Percentiles rank a stretch among this genome's conserved stretches.
These are phyloP conservation scores for Philhelius pedissequus DNA, from an alignment of 2,888 invertebrate genomes.

Conservation along the genomic window DNA sequence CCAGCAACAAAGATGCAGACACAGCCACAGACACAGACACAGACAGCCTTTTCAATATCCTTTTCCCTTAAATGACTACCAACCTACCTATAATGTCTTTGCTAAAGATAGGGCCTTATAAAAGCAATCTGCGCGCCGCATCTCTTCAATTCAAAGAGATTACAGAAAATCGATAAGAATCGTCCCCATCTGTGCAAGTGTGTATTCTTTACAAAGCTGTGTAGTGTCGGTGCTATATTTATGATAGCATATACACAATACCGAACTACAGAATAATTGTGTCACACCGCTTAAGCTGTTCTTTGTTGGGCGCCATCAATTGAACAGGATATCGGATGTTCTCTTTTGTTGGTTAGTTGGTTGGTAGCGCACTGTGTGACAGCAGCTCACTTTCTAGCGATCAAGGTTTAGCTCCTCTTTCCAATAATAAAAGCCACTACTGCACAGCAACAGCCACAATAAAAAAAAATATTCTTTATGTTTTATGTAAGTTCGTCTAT, in stretches of 20 bases:
- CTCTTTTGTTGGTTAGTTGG: slow-evolving; percentile 44
- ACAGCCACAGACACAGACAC: background rate
- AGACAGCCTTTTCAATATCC: slow-evolving; percentile 5
- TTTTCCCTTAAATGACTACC: background rate
- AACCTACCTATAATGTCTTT: background rate
- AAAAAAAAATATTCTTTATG: background rate
- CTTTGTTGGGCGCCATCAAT: slow-evolving; percentile 54
- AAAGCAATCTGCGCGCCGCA: slow-evolving; percentile 27
- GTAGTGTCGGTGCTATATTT: background rate
- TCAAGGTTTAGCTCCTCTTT: slow-evolving; percentile 30
- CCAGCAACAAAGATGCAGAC: background rate
- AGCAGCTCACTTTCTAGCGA: slow-evolving; percentile 42
- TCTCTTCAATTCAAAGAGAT: background rate
- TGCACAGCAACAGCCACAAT: background rate
- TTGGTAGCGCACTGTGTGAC: slow-evolving; percentile 27
- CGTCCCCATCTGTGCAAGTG: background rate
- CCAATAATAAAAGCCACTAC: slow-evolving; percentile 8
- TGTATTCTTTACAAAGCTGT: too few species aligned
- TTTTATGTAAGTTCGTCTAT: background rate
- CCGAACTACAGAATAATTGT: slow-evolving; percentile 38
- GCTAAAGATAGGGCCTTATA: slow-evolving; percentile 20
- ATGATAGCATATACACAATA: background rate
- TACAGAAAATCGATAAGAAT: slow-evolving; percentile 37
- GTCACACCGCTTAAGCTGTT: slow-evolving; percentile 46
- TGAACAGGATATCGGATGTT: slow-evolving; percentile 55